These are phyloP conservation scores for Gorsachius magnificus DNA, from an alignment of 2,797 vertebrate genomes.

Conservation along the genomic window DNA sequence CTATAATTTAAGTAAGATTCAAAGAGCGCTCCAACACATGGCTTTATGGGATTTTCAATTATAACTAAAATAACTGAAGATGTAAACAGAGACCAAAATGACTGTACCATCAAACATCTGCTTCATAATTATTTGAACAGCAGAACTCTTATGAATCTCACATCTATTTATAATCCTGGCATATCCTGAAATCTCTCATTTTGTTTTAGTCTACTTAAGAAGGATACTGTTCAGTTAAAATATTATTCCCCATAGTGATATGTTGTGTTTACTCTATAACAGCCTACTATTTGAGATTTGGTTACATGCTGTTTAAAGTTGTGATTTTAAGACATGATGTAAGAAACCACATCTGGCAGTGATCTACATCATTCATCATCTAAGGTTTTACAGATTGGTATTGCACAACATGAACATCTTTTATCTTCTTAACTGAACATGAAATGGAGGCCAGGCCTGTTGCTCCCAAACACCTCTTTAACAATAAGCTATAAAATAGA, in stretches of 20 bases:
- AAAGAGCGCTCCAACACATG: constrained; percentile 18
- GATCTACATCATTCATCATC: background rate
- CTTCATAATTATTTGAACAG: constrained; percentile 76
- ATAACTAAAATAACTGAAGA: constrained; percentile 72
- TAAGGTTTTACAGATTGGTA: background rate
- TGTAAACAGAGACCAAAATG: constrained; percentile 74
- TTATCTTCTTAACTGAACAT: background rate
- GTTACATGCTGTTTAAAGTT: background rate
- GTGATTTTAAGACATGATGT: background rate
- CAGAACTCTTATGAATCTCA: constrained; percentile 69
- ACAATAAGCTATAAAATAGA: background rate
- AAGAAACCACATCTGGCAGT: background rate
- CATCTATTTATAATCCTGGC: constrained; percentile 70
- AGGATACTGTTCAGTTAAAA: background rate
- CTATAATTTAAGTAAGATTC: constrained; percentile 50
- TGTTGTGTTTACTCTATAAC: background rate
- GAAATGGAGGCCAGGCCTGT: background rate
- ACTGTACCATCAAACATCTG: constrained; percentile 75
- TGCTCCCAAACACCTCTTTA: background rate
- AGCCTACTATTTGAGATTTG: background rate
- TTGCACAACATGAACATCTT: background rate
- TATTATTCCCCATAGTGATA: background rate
- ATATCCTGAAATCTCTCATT: constrained; percentile 42
- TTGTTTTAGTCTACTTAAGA: constrained; percentile 51
- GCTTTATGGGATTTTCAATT: constrained; percentile 72